Evolutionary conservation across 1,140 invertebrate species (phyloP).

Genomic region (Caenorhabditis tropicalis): DNA sequence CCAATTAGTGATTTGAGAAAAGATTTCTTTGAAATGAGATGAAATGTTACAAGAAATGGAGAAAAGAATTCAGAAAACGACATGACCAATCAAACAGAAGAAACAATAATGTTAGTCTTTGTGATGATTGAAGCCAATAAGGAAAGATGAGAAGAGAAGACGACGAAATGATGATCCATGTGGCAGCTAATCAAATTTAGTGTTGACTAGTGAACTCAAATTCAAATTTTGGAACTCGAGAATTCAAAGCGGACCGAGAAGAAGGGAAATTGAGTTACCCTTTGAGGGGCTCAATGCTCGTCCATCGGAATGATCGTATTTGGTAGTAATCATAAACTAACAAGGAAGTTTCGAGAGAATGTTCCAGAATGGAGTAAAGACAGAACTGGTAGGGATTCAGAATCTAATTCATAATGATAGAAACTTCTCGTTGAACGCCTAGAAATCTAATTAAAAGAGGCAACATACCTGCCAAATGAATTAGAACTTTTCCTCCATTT

Average conservation of each 20-base stretch:
- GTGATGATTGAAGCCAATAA: conserved; percentile 28
- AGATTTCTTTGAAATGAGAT: neutral
- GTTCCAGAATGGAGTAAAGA: no score
- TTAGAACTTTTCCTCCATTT: neutral
- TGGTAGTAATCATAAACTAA: neutral
- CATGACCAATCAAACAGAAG: conserved; percentile 3
- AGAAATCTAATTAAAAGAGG: neutral
- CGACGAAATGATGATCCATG: conserved; percentile 14
- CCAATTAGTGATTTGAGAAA: neutral
- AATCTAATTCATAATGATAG: no score
- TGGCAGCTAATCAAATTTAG: conserved; percentile 27
- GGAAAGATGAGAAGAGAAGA: neutral
- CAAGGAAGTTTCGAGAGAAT: neutral
- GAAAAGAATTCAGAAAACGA: neutral
- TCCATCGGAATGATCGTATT: conserved; percentile 5
- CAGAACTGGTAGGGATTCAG: no score
- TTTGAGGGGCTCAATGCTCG: conserved; percentile 20
- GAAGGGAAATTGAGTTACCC: conserved; percentile 16
- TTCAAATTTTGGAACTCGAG: conserved; percentile 18
- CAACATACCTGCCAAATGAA: neutral
- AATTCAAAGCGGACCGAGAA: neutral
- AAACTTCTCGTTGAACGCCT: no score
- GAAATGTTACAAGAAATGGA: neutral
- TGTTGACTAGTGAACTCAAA: conserved; percentile 34
- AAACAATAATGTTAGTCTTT: conserved; percentile 9